Conservation (phyloP, 2,797 vertebrate species). For the Antennarius maculatus region DNA sequence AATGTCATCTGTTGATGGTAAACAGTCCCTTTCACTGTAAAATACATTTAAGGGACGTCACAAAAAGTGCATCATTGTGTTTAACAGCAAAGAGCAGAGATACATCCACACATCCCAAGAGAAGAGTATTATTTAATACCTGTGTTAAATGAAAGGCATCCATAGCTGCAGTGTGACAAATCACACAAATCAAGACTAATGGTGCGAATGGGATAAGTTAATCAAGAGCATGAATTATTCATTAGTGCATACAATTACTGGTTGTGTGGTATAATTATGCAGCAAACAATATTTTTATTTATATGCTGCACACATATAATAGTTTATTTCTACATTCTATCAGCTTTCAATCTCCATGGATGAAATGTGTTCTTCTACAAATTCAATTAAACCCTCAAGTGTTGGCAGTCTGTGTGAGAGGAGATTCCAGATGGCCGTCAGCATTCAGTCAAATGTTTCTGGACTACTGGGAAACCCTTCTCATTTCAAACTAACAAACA, state of each 20-base stretch:
- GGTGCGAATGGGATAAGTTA: not conserved
- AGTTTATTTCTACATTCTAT: not conserved
- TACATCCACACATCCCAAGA: not conserved
- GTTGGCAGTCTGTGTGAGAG: not conserved
- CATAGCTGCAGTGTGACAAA: no score
- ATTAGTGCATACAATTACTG: not conserved
- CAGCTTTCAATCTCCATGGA: not conserved
- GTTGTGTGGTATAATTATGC: not conserved
- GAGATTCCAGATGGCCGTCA: not conserved
- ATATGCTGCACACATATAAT: not conserved
- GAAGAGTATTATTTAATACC: no score
- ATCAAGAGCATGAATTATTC: conserved; percentile 2
- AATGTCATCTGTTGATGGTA: no score
- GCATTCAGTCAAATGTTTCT: not conserved
- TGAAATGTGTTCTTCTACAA: not conserved
- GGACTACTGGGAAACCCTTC: conserved; percentile 1
- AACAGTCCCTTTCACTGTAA: not conserved
- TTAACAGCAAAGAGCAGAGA: no score
- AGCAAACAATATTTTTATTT: not conserved
- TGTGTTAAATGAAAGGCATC: not conserved
- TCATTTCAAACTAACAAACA: not conserved
- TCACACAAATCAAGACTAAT: not conserved
- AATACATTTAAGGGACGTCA: not conserved
- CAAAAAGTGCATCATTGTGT: not conserved
- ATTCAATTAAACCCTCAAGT: not conserved